phyloP scores from a whole-genome alignment of 2,113 vertebrate species.

The Rissa tridactyla region DNA sequence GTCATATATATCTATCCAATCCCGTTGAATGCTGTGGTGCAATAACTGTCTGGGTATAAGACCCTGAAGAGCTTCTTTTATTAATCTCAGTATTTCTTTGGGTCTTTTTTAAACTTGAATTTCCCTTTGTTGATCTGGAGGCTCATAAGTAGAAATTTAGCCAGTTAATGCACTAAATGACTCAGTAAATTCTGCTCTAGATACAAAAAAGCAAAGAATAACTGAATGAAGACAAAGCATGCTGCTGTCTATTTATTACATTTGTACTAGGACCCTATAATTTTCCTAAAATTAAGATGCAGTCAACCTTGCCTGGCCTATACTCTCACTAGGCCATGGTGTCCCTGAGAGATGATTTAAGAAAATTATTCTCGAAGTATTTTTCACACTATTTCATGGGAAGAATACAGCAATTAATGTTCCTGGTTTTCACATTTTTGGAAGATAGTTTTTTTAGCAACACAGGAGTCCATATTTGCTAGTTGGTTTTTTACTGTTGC shows the following conservation, averaged over 20 bases:
- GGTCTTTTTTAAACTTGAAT: background rate
- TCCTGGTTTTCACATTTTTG: background rate
- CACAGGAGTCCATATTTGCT: background rate
- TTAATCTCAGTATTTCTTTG: background rate
- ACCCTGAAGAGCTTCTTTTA: background rate
- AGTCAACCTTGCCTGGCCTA: background rate
- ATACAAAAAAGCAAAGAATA: background rate
- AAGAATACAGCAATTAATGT: background rate
- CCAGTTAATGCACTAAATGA: background rate
- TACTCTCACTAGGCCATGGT: background rate
- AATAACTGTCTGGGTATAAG: background rate
- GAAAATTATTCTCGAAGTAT: background rate
- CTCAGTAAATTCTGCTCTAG: background rate
- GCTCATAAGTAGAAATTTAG: background rate
- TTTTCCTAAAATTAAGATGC: background rate
- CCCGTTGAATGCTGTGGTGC: background rate
- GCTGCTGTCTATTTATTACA: background rate
- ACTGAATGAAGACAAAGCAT: background rate
- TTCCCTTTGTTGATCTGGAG: background rate
- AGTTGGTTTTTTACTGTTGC: background rate
- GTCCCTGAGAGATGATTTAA: background rate
- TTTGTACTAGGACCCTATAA: background rate
- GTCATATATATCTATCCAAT: background rate
- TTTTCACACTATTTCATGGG: background rate
- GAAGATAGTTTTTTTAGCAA: background rate